These are phyloP conservation scores for Molothrus aeneus DNA, from an alignment of 2,797 vertebrate species.

Conservation along the genomic window DNA sequence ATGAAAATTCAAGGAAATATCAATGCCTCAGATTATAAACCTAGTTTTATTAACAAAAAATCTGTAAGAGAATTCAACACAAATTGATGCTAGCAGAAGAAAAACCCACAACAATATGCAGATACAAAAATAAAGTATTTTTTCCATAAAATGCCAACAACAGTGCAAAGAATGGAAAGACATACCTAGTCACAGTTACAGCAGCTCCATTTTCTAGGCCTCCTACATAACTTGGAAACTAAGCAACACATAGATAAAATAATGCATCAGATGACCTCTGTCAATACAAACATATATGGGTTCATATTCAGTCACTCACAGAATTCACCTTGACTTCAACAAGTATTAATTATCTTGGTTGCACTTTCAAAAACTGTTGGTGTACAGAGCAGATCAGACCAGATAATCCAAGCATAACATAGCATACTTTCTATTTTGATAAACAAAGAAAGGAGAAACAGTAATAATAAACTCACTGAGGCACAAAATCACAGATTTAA, in stretches of 20 bases:
- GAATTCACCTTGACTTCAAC: not conserved
- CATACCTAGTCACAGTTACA: not conserved
- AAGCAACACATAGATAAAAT: not conserved
- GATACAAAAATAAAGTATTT: not conserved
- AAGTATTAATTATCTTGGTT: not conserved
- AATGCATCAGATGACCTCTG: not conserved
- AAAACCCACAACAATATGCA: not conserved
- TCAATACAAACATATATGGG: not conserved
- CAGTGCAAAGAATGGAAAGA: not conserved
- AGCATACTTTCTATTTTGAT: not conserved
- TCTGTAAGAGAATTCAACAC: not conserved
- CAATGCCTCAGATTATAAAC: not conserved
- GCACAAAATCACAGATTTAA: not conserved
- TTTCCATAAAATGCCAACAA: not conserved
- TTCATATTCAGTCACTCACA: not conserved
- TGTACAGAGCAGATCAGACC: not conserved
- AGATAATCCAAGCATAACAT: not conserved
- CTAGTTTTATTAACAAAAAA: not conserved
- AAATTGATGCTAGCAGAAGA: not conserved
- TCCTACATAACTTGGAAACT: not conserved
- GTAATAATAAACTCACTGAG: not conserved
- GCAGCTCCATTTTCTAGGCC: not conserved
- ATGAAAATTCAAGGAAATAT: not conserved
- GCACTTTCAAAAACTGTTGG: not conserved
- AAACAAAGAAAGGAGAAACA: not conserved